Evolutionary conservation across 2,888 invertebrate species (phyloP), one percentile per base, ranked within the genome.

Genomic region (Himalopsyche tibetana): DNA sequence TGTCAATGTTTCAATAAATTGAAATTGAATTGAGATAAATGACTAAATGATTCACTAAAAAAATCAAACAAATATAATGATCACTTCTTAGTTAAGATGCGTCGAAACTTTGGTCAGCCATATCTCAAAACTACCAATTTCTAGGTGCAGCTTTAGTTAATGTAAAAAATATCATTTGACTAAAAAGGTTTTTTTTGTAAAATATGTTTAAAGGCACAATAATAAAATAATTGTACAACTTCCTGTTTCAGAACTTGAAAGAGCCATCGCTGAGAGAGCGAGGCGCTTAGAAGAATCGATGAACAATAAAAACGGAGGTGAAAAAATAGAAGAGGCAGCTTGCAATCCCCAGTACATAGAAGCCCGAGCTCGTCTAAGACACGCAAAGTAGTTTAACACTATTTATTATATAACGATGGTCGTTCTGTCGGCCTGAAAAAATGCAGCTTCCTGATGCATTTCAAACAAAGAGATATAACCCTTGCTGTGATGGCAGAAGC

Each of bases 241-340:
- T 69, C 12, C 83, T 12, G 55, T 93, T 91, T 89, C 94, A 91
- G 95, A 95, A 90, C 90, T 95, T 84, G 94, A 94, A 90, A 93
- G 94, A 89, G 94, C 94, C 74, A 94, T 95, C 90, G 94, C 94
- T 0, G 94, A 94, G 89, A 92, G 95, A 63, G 94, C 94, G 40
- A 93, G 93, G 79, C 92, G 94, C 74, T 89, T 94, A 83, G 94
- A 94, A 84, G 94, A 94, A 89, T 92, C 92, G 86, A 89, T 89
- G 88, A 89, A 88, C 79, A 92, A 93, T 45, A 92, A 92, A 87
- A 91, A 91, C 83, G 90, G 88, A 36, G 56, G 88, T 90, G 11
- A 87, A 79, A 84, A 92, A 91, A 84, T 90, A 91, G 88, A 90
- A 5, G 92, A 92, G 84, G 89, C 92, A 5, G 93, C 92, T 19